Percentiles rank a stretch among this genome's conserved stretches.
phyloP scores from a whole-genome alignment of 2,113 vertebrate genomes.

The Chauna torquata region DNA sequence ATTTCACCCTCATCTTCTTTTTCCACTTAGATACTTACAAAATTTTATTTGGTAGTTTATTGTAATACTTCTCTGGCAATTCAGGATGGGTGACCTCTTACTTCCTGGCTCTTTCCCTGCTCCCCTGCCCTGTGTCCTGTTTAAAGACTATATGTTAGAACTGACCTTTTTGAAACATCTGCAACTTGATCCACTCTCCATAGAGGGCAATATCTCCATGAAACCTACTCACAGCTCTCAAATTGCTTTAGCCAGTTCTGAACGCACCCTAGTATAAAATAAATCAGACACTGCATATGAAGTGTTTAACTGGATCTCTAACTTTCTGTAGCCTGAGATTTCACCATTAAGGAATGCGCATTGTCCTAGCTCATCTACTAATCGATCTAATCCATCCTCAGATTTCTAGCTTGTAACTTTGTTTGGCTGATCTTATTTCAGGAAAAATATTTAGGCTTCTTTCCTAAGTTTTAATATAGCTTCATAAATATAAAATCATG shows the following conservation, averaged over 20 bases:
- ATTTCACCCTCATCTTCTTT: neutral
- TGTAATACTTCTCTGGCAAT: neutral
- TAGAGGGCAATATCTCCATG: neutral
- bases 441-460: constrained; percentile 5
- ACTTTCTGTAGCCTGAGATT: neutral
- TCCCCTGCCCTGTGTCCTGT: neutral
- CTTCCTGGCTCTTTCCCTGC: neutral
- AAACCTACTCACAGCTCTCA: neutral
- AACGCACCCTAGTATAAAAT: neutral
- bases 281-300: neutral
- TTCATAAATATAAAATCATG: constrained; percentile 10
- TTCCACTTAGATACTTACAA: neutral
- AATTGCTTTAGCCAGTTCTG: neutral
- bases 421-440: constrained; percentile 14
- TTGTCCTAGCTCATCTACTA: neutral
- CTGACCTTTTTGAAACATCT: neutral
- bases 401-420: neutral
- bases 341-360: neutral
- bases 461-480: constrained; percentile 19
- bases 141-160: neutral
- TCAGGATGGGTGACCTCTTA: neutral
- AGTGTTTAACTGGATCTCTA: neutral
- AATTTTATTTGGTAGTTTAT: neutral
- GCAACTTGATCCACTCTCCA: neutral
- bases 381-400: neutral